Evolutionary conservation across 1,140 invertebrate species (phyloP), one percentile per base, ranked within the genome.

Genomic region (Phenacoccus solenopsis): DNA sequence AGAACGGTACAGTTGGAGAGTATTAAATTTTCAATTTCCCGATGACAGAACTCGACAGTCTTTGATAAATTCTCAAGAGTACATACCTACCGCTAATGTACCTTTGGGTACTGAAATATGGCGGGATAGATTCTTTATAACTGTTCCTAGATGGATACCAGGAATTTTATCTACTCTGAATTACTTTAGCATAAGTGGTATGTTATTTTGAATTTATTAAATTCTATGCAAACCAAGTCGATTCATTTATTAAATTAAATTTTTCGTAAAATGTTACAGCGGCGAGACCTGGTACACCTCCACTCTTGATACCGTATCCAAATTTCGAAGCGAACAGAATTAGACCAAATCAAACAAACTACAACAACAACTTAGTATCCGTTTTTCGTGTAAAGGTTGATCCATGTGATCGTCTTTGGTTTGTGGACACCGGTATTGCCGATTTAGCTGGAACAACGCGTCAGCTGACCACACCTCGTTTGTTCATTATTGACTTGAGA

Each of bases 81-180:
- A 84, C 38, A 82, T 88, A 1, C 87, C 87, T 0, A 84, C 88
- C 75, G 90, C 90, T 75, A 87, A 83, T 32, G 77, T 91, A 5
- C 88, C 89, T 1, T 87, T 90, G 1, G 89, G 89, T 12, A 85
- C 90, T 28, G 89, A 91, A 78, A 81, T 89, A 68, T 90, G 86
- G 85, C 81, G 80, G 32, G 87, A 90, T 73, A 89, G 89, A 70
- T 78, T 91, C 0, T 91, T 91, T 75, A 84, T 91, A 27, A 85
- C 84, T 24, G 86, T 91, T 1, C 89, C 90, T 0, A 83, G 89
- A 74, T 90, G 89, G 89, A 81, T 81, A 56, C 74, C 78, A 25
- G 89, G 89, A 24, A 87, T 90, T 7, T 84, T 87, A 0, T 83
- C 88, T 28, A 87, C 87, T 72, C 80, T 91, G 72, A 86, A 85